Conservation (phyloP, 2,888 invertebrate species). For the Aphodius sticticus region DNA sequence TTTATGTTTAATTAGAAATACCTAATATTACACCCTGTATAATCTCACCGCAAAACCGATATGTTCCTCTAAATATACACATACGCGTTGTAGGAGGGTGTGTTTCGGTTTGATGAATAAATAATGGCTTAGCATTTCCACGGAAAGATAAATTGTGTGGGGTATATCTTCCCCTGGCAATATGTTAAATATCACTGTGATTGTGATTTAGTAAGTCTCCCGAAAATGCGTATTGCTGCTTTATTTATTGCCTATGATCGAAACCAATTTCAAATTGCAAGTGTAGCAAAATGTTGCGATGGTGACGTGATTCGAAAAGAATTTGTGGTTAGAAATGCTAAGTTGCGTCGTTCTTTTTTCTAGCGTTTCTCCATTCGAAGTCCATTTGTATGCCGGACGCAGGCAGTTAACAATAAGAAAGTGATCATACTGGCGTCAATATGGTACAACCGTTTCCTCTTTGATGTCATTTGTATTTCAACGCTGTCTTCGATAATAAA, state of each 20-base stretch:
- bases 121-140: neutral
- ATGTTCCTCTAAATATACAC: too few species aligned
- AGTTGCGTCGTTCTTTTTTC: neutral
- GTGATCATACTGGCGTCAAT: constrained; percentile 33
- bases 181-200: neutral
- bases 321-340: neutral
- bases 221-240: neutral
- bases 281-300: neutral
- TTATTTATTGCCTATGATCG: neutral
- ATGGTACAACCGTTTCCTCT: constrained; percentile 31
- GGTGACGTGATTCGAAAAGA: neutral
- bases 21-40: too few species aligned
- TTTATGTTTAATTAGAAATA: too few species aligned
- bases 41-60: too few species aligned
- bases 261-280: neutral
- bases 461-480: neutral
- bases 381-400: constrained; percentile 31
- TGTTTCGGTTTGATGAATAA: neutral
- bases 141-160: neutral
- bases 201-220: neutral
- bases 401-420: constrained; percentile 27
- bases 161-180: neutral
- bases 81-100: too few species aligned
- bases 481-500: neutral
- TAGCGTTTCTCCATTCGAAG: neutral